These are phyloP conservation scores for Melanophora roralis DNA, from an alignment of 2,888 invertebrate species.

Conservation along the genomic window DNA sequence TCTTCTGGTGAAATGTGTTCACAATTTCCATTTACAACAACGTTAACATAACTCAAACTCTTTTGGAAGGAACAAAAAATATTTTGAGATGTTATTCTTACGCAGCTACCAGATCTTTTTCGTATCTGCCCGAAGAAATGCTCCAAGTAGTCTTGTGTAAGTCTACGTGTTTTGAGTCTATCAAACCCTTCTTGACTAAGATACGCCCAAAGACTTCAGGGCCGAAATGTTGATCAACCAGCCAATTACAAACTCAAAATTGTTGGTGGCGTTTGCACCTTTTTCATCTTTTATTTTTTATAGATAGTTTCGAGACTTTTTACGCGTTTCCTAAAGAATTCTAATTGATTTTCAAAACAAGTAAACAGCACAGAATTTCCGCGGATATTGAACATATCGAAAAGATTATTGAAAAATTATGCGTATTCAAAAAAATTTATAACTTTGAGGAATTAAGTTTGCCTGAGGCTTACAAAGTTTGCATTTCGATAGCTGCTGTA, in stretches of 20 bases:
- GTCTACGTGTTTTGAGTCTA: not conserved
- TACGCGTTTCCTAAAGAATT: not conserved
- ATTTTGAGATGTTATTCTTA: too few relatives aligned
- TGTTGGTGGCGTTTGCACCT: not conserved
- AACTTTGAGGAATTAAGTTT: not conserved
- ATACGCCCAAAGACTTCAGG: not conserved
- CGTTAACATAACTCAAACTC: not conserved
- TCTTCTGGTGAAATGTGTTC: not conserved
- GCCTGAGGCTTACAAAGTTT: not conserved
- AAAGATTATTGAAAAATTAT: not conserved
- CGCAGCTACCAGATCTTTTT: too few relatives aligned
- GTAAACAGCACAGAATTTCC: not conserved
- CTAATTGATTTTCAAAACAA: not conserved
- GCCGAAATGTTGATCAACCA: not conserved
- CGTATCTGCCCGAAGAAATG: too few relatives aligned
- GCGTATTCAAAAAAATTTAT: not conserved
- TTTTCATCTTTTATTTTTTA: not conserved
- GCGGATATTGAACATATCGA: not conserved
- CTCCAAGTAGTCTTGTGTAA: not conserved
- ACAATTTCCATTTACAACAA: slow-evolving; percentile 5
- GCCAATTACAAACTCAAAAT: not conserved
- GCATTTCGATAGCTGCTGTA: not conserved
- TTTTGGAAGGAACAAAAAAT: too few relatives aligned
- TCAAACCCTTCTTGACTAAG: not conserved
- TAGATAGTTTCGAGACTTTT: not conserved